Conservation (phyloP, 2,797 vertebrate species). For the Macropus fuliginosus region DNA sequence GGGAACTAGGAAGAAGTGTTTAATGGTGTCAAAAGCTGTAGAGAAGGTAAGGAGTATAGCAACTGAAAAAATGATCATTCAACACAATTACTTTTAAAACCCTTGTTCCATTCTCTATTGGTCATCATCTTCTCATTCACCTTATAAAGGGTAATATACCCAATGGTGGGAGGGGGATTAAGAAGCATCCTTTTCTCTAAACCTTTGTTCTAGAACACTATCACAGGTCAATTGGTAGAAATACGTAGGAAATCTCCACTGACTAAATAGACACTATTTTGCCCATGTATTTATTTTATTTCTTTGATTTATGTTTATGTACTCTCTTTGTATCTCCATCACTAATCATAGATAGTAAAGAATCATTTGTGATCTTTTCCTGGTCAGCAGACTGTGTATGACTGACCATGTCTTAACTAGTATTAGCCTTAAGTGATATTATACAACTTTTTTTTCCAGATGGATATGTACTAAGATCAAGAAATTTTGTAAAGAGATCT, state of each 20-base stretch:
- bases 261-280: not conserved
- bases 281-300: not conserved
- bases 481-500: not conserved
- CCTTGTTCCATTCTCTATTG: not conserved
- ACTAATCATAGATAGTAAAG: not conserved
- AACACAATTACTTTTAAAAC: not conserved
- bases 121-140: not conserved
- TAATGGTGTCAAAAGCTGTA: not conserved
- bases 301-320: not conserved
- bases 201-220: not conserved
- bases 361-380: not conserved
- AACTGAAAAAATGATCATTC: not conserved
- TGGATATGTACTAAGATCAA: not conserved
- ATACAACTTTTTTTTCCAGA: not conserved
- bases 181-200: too few relatives aligned
- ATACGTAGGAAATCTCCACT: not conserved
- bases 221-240: not conserved
- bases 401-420: not conserved
- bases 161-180: not conserved
- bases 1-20: not conserved
- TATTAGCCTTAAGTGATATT: not conserved
- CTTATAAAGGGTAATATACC: not conserved
- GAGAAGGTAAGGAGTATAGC: not conserved
- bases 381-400: not conserved
- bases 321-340: not conserved